Evolutionary conservation across 2,113 vertebrate species (phyloP), one percentile per base, ranked within the genome.

Genomic region (Nematolebias whitei): DNA sequence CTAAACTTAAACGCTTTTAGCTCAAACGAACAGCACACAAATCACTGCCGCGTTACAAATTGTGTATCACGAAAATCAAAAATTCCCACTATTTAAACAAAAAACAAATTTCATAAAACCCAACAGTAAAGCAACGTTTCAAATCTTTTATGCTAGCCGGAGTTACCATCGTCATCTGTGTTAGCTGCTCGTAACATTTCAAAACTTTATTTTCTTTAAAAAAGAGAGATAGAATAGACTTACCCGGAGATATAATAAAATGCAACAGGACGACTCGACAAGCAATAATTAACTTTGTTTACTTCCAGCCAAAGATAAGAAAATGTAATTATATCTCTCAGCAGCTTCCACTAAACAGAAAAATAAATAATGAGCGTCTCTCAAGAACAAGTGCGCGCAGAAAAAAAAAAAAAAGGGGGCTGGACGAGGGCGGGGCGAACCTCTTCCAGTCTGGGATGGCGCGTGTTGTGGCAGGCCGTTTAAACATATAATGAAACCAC

Each of bases 381-480:
- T 68, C 16, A 64, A 43, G 57, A 81, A 63, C 84, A 85, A 89
- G 84, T 87, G 83, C 75, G 85, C 68, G 47, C 32, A 50, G n/a
- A 26, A 41, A 18, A 41, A 23, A 1, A 16, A 20, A 18, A 29
- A 40, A 45, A 52, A 15, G n/a, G 22, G 22, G 67, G 54, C 7
- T 13, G 63, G 16, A 26, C 10, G n/a, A 50, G 45, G 52, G 52
- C 50, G 78, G 24, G 18, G 57, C 35, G 74, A 70, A 52, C 82
- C 74, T 69, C 75, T 18, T 53, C 16, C 2, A 12, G 44, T 8
- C 18, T 5, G 44, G 41, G 3, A 5, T 15, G 16, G 1, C 13
- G 13, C 40, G 3, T 4, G 3, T 2, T 19, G 3, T 20, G 44
- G 44, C 44, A 47, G 12, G n/a, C n/a, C 44, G n/a, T 47, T 20